Percentiles rank a stretch among this genome's conserved stretches.
Conservation (phyloP, 2,797 vertebrate species). For the Spinibarbus caldwelli region DNA sequence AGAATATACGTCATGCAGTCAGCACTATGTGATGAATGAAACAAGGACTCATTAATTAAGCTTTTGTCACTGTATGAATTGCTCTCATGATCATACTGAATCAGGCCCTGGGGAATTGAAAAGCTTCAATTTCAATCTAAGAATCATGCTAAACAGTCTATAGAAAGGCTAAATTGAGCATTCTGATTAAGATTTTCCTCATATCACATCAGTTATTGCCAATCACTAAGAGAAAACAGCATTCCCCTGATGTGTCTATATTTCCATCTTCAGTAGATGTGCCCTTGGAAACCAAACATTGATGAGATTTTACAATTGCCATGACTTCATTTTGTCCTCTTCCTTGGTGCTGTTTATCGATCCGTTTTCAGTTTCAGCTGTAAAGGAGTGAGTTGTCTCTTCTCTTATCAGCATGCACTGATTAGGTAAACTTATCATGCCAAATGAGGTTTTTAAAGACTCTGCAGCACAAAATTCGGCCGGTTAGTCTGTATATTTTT, state of each 20-base stretch:
- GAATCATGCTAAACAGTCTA: slow-evolving; percentile 74
- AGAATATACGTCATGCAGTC: background rate
- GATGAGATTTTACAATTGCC: slow-evolving; percentile 66
- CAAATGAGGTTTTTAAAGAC: slow-evolving; percentile 24
- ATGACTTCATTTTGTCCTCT: slow-evolving; percentile 41
- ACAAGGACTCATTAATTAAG: background rate
- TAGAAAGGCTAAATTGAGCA: slow-evolving; percentile 69
- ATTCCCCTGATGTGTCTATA: slow-evolving; percentile 63
- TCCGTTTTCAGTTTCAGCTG: background rate
- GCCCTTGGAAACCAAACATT: slow-evolving; percentile 64
- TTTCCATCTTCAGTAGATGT: slow-evolving; percentile 70
- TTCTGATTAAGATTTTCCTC: slow-evolving; percentile 69
- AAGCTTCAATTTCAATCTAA: slow-evolving; percentile 76
- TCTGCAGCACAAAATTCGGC: background rate
- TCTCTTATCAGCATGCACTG: slow-evolving; percentile 8
- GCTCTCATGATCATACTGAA: slow-evolving; percentile 60
- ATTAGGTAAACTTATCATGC: slow-evolving; percentile 17
- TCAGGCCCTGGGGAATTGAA: slow-evolving; percentile 70
- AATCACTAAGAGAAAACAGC: slow-evolving; percentile 69
- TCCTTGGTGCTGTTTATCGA: slow-evolving; percentile 13
- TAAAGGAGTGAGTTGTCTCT: background rate
- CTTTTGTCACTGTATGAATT: slow-evolving; percentile 12
- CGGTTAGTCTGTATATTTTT: background rate
- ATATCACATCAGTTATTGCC: slow-evolving; percentile 72
- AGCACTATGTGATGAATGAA: background rate